Evolutionary conservation across 2,888 invertebrate species (phyloP).

Genomic region (Drosophila melanosoma): DNA sequence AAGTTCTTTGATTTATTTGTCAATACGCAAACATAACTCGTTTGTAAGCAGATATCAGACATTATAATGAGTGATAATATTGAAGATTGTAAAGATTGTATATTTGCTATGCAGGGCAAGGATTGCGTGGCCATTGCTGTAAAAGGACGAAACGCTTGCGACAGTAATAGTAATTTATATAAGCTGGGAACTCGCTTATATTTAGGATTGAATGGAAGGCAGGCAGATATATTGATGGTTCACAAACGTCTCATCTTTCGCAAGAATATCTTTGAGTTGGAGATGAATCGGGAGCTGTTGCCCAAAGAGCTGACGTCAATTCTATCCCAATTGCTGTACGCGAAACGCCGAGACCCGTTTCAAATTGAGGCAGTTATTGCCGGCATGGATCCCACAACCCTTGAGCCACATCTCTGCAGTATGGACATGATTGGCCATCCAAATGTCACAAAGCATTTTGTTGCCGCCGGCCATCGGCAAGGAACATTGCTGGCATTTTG

Average conservation of each 20-base stretch:
- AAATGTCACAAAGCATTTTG: conserved; percentile 96
- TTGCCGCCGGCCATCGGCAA: conserved; percentile 96
- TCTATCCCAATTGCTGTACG: conserved; percentile 95
- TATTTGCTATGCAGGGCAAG: conserved; percentile 99
- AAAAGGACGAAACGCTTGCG: conserved; percentile 95
- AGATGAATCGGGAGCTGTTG: conserved; percentile 94
- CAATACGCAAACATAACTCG: not conserved
- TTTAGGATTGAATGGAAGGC: conserved; percentile 96
- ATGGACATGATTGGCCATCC: conserved; percentile 97
- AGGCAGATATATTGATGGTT: conserved; percentile 97
- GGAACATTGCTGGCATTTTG: conserved; percentile 97
- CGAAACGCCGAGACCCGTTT: conserved; percentile 97
- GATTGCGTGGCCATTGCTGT: conserved; percentile 98
- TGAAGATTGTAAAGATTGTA: conserved; percentile 91
- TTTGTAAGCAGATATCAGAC: not conserved
- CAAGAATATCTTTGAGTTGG: conserved; percentile 95
- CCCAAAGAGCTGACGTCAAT: conserved; percentile 89
- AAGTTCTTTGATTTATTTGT: not conserved
- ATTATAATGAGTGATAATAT: not conserved
- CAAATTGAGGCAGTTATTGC: conserved; percentile 98
- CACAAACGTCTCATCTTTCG: conserved; percentile 94
- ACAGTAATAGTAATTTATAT: conserved; percentile 96
- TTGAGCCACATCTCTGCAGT: conserved; percentile 94
- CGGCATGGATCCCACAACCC: conserved; percentile 93
- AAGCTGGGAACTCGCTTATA: conserved; percentile 96